These are phyloP conservation scores for Neoarius graeffei DNA, from an alignment of 2,113 vertebrate species.

Conservation along the genomic window DNA sequence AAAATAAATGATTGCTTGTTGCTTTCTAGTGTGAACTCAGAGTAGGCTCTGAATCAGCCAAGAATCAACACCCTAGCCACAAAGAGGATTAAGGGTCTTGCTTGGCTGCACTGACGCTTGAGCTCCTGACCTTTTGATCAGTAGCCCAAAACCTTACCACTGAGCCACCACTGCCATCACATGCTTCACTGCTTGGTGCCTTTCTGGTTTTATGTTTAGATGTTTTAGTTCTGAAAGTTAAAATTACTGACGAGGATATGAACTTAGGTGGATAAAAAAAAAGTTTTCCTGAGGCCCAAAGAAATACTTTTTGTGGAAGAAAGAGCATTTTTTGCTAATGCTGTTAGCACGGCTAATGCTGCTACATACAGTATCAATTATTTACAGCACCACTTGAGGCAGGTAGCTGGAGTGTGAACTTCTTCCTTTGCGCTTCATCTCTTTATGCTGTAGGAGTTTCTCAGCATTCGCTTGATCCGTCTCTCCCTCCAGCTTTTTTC, in stretches of 20 bases:
- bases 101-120: neutral
- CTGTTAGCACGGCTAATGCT: neutral
- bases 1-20: too few relatives aligned
- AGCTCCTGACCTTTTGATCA: neutral
- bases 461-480: neutral
- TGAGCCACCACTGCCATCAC: neutral
- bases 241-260: neutral
- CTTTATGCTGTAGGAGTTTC: neutral
- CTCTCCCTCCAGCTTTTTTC: neutral
- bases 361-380: neutral
- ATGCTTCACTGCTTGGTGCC: neutral
- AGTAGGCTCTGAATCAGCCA: neutral
- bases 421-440: neutral
- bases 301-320: neutral
- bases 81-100: neutral
- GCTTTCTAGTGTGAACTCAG: too few relatives aligned
- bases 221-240: too few relatives aligned
- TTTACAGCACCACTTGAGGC: slow-evolving; percentile 10
- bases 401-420: slow-evolving; percentile 11
- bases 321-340: neutral
- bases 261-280: neutral
- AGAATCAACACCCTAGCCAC: neutral
- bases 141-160: neutral
- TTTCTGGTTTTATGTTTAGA: neutral
- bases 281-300: neutral